Evolutionary conservation across 2,888 invertebrate genomes (phyloP).

Genomic region (Eupeodes luniger): DNA sequence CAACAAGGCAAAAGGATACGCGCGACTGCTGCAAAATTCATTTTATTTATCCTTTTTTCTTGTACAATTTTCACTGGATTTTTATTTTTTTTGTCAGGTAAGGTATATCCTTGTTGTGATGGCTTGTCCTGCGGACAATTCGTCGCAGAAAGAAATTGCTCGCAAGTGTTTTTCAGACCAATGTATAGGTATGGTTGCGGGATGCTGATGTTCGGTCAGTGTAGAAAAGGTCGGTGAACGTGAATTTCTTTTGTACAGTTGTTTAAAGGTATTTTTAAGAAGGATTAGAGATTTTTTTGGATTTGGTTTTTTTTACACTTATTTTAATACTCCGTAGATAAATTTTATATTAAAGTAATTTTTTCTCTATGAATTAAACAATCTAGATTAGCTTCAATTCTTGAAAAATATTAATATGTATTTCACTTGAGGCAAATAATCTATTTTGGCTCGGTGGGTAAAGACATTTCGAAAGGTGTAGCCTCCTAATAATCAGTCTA

Average conservation of each 20-base stretch:
- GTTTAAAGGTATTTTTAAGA: not conserved
- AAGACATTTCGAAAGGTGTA: too few relatives aligned
- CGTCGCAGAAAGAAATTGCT: slow-evolving; percentile 66
- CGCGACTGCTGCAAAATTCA: slow-evolving; percentile 38
- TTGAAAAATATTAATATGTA: too few relatives aligned
- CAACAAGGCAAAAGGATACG: slow-evolving; percentile 31
- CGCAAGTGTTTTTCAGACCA: slow-evolving; percentile 42
- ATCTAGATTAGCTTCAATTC: too few relatives aligned
- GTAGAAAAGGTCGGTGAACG: slow-evolving; percentile 40
- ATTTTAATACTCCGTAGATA: too few relatives aligned
- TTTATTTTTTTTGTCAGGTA: slow-evolving; percentile 35
- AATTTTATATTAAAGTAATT: too few relatives aligned
- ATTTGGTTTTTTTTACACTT: not conserved
- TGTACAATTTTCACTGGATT: slow-evolving; percentile 7
- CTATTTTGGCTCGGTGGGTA: too few relatives aligned
- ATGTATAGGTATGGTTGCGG: slow-evolving; percentile 36
- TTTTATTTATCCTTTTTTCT: slow-evolving; percentile 15
- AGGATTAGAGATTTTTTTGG: slow-evolving; percentile 30
- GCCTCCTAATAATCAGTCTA: too few relatives aligned
- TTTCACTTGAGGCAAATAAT: too few relatives aligned
- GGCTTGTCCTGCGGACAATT: slow-evolving; percentile 72
- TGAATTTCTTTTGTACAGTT: slow-evolving; percentile 8
- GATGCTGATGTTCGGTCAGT: slow-evolving; percentile 23
- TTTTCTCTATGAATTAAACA: too few relatives aligned
- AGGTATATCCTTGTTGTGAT: slow-evolving; percentile 57